These are phyloP conservation scores for Trisateles emortualis DNA, from an alignment of 2,888 invertebrate genomes.

Conservation along the genomic window DNA sequence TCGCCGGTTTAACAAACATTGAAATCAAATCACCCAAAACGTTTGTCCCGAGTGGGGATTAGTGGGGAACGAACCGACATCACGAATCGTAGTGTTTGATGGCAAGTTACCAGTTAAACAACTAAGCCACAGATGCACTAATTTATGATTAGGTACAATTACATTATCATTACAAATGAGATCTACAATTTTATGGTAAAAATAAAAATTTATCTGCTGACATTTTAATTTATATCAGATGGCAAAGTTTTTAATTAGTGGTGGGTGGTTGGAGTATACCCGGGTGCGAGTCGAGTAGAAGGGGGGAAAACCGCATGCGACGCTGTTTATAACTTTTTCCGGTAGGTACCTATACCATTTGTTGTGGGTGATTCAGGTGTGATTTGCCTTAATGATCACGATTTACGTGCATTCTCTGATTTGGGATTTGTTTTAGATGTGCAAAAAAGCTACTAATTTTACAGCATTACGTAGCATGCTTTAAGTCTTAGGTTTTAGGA, in stretches of 20 bases:
- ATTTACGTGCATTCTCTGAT: conserved; percentile 4
- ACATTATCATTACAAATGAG: conserved; percentile 55
- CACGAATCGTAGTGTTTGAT: too few relatives aligned
- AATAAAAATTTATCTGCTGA: conserved; percentile 58
- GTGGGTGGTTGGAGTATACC: conserved; percentile 37
- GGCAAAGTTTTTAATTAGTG: conserved; percentile 76
- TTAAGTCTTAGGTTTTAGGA: too few relatives aligned
- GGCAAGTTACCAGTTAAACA: too few relatives aligned
- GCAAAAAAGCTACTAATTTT: background rate
- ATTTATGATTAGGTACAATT: too few relatives aligned
- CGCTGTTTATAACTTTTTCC: conserved; percentile 57
- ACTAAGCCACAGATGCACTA: too few relatives aligned
- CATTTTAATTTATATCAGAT: conserved; percentile 66
- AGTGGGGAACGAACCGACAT: too few relatives aligned
- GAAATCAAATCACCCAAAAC: too few relatives aligned
- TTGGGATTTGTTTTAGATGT: background rate
- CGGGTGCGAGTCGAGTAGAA: conserved; percentile 23
- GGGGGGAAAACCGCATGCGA: conserved; percentile 47
- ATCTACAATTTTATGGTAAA: conserved; percentile 55
- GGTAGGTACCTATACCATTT: conserved; percentile 24
- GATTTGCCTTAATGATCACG: conserved; percentile 24
- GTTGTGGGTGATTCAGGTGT: conserved; percentile 30
- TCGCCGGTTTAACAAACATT: too few relatives aligned
- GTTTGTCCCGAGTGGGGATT: too few relatives aligned
- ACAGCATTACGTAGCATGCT: background rate